Conservation (phyloP, 2,888 invertebrate genomes). For the Macrophya alboannulata region DNA sequence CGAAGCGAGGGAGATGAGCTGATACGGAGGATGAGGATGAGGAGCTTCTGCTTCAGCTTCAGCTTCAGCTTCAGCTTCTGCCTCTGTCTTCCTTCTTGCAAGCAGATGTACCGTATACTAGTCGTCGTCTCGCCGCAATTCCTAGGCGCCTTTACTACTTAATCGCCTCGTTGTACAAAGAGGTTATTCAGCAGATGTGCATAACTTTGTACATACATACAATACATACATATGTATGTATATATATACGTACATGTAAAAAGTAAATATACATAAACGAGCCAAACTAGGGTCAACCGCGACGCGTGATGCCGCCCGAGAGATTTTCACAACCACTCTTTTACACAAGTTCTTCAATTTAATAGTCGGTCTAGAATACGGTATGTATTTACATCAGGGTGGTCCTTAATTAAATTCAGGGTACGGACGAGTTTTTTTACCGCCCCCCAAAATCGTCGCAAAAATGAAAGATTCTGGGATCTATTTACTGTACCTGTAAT, state of each 20-base stretch:
- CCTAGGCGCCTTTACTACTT: conserved; percentile 48
- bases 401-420: no score
- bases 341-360: no score
- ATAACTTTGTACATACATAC: neutral
- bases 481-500: no score
- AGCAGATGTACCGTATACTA: conserved; percentile 34
- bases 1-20: neutral
- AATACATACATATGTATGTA: neutral
- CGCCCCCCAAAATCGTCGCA: no score
- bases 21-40: neutral
- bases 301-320: no score
- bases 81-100: conserved; percentile 6
- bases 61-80: neutral
- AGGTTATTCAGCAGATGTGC: conserved; percentile 52
- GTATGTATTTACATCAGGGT: no score
- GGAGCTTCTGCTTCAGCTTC: neutral
- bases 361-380: no score
- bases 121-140: conserved; percentile 46
- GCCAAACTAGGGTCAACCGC: no score
- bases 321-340: no score
- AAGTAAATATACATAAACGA: no score
- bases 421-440: no score
- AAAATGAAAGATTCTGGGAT: no score
- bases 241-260: neutral
- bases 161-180: conserved; percentile 35